A percentile compares a stretch with the other conserved stretches of the same genome.
Evolutionary conservation across 2,888 invertebrate species (phyloP).

Genomic region (Elysia crispata): DNA sequence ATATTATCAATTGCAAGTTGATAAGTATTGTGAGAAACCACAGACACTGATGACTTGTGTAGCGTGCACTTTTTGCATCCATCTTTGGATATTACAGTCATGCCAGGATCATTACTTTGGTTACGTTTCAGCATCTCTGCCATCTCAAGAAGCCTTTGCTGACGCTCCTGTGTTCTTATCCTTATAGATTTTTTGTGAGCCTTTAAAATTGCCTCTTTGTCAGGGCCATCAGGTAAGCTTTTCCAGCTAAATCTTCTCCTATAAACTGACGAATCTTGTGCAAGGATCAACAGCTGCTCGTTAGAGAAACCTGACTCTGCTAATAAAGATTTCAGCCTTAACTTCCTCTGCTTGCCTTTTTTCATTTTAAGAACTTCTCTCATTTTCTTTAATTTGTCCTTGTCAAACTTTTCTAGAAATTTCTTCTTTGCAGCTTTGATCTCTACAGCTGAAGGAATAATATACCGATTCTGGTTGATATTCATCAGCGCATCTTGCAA

Average conservation of each 20-base stretch:
- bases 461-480: neutral
- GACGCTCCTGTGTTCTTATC: conserved; percentile 44
- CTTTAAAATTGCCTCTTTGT: conserved; percentile 33
- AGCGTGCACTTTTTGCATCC: conserved; percentile 42
- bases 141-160: conserved; percentile 45
- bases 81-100: conserved; percentile 40
- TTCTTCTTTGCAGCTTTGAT: conserved; percentile 38
- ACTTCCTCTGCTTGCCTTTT: conserved; percentile 44
- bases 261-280: conserved; percentile 27
- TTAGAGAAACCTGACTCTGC: conserved; percentile 44
- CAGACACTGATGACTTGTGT: conserved; percentile 44
- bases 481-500: conserved; percentile 25
- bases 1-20: conserved; percentile 41
- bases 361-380: conserved; percentile 48
- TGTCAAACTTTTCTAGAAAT: conserved; percentile 41
- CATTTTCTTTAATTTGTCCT: conserved; percentile 44
- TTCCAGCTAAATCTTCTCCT: conserved; percentile 36
- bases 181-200: conserved; percentile 43
- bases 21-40: conserved; percentile 44
- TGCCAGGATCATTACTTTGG: conserved; percentile 38
- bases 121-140: conserved; percentile 47
- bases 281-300: conserved; percentile 38
- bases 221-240: conserved; percentile 39
- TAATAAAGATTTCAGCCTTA: conserved; percentile 27
- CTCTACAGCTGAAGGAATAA: conserved; percentile 19